Conservation (phyloP, 2,113 vertebrate species). For the Pomatorhinus ruficollis region DNA sequence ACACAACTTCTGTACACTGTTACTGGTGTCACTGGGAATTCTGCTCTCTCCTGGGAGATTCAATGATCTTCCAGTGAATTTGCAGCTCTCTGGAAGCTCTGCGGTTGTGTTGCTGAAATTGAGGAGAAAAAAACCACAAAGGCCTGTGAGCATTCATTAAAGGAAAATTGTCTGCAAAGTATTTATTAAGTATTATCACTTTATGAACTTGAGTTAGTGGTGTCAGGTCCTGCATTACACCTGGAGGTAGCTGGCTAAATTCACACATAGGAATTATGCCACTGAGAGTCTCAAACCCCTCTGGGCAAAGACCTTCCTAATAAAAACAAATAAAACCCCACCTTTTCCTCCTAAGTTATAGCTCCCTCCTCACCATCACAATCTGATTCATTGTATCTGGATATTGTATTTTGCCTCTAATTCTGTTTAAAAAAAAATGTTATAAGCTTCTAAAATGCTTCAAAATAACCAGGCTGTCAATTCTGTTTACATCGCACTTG, state of each 20-base stretch:
- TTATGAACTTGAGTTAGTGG: neutral
- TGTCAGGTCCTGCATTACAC: neutral
- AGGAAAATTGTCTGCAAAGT: neutral
- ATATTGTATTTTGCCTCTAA: neutral
- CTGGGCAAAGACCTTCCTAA: neutral
- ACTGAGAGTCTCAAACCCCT: neutral
- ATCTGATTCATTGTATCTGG: neutral
- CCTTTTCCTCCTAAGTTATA: neutral
- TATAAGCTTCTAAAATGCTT: neutral
- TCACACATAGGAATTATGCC: fast-evolving
- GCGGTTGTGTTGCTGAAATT: neutral
- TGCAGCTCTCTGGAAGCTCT: neutral
- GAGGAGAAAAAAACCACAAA: neutral
- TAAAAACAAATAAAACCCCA: neutral
- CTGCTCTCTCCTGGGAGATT: neutral
- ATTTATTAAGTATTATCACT: neutral
- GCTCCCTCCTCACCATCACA: neutral
- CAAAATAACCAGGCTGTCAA: neutral
- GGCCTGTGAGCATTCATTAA: neutral
- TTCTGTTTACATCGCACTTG: neutral
- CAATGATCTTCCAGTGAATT: too few species aligned
- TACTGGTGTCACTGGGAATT: neutral
- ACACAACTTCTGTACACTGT: neutral
- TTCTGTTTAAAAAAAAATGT: neutral
- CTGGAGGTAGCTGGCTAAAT: neutral